Evolutionary conservation across 2,888 invertebrate species (phyloP).

Genomic region (Ophion ellenae): DNA sequence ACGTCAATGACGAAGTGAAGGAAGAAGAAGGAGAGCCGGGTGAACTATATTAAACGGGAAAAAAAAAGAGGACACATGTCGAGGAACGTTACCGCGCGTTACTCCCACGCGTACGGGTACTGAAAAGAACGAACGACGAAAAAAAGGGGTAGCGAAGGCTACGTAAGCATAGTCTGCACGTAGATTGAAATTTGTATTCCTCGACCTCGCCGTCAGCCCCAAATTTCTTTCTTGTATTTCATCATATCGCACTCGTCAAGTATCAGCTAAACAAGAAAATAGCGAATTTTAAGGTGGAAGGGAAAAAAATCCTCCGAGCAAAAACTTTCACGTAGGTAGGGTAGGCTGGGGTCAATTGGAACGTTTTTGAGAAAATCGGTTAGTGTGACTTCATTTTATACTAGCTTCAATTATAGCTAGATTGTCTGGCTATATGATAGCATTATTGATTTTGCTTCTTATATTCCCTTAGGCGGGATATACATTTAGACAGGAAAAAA

Average conservation of each 20-base stretch:
- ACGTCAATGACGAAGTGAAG: slow-evolving; percentile 45
- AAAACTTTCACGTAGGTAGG: too few species aligned
- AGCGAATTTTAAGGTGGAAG: not conserved
- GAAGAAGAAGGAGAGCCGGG: slow-evolving; percentile 14
- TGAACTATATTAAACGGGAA: slow-evolving; percentile 25
- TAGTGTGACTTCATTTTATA: too few species aligned
- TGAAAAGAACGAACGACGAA: slow-evolving; percentile 29
- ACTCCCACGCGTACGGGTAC: slow-evolving; percentile 47
- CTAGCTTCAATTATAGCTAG: too few species aligned
- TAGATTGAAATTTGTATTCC: slow-evolving; percentile 38
- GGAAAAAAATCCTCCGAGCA: not conserved
- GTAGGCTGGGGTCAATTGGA: too few species aligned
- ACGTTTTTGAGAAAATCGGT: too few species aligned
- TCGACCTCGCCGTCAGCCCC: slow-evolving; percentile 4
- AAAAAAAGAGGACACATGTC: slow-evolving; percentile 24
- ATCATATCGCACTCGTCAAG: not conserved
- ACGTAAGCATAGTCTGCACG: slow-evolving; percentile 19
- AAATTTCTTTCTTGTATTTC: not conserved
- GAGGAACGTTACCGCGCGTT: slow-evolving; percentile 26
- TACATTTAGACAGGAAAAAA: too few species aligned
- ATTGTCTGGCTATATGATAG: too few species aligned
- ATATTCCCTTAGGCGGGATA: too few species aligned
- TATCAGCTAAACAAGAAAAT: not conserved
- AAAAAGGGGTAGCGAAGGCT: slow-evolving; percentile 36
- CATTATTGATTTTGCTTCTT: too few species aligned